These are phyloP conservation scores for Linurgus olivaceus DNA, from an alignment of 2,797 vertebrate genomes.

Conservation along the genomic window DNA sequence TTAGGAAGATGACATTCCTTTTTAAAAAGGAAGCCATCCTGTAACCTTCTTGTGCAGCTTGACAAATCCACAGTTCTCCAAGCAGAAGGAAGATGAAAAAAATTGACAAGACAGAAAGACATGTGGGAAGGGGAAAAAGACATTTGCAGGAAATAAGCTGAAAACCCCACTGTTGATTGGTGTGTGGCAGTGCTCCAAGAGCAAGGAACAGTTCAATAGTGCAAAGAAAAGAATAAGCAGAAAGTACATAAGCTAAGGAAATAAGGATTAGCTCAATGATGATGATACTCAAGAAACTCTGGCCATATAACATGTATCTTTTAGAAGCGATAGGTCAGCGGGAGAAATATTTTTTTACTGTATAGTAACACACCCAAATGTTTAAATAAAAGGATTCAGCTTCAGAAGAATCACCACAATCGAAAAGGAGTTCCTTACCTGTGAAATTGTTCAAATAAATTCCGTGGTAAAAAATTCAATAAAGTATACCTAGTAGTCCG, in stretches of 20 bases:
- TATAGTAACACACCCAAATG: not conserved
- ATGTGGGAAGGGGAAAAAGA: not conserved
- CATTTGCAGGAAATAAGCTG: not conserved
- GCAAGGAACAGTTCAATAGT: not conserved
- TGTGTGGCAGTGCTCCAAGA: not conserved
- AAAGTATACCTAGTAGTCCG: conserved; percentile 91
- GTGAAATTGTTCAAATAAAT: conserved; percentile 96
- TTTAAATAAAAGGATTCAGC: not conserved
- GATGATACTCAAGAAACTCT: not conserved
- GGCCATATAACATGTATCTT: not conserved
- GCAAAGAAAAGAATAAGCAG: not conserved
- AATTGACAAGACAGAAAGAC: not conserved
- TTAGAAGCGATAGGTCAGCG: not conserved
- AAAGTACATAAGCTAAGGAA: not conserved
- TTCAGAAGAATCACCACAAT: not conserved
- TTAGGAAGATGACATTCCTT: not conserved
- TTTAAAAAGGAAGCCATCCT: not conserved
- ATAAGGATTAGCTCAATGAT: not conserved
- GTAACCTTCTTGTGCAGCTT: not conserved
- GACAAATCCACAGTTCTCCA: not conserved
- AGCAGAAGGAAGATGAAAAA: not conserved
- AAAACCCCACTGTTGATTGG: not conserved
- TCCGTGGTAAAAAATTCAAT: conserved; percentile 91
- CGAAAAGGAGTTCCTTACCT: conserved; percentile 75
- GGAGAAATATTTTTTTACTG: not conserved